Percentiles rank a stretch among this genome's conserved stretches.
Conservation (phyloP, 2,113 vertebrate species). For the Mormyrus lacerda region DNA sequence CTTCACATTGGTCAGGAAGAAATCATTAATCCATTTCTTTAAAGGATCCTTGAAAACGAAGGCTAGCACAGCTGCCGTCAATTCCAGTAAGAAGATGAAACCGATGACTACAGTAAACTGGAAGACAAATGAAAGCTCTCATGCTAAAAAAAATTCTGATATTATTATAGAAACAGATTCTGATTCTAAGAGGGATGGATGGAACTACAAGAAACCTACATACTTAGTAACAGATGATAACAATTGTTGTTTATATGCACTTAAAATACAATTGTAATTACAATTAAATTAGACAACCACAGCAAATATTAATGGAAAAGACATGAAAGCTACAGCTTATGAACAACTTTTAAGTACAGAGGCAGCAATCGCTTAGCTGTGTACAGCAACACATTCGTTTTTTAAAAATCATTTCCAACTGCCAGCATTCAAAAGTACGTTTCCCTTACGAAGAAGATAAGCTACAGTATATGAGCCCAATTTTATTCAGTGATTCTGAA, state of each 20-base stretch:
- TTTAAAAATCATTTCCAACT: background rate
- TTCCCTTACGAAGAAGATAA: background rate
- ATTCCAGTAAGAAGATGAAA: constrained; percentile 85
- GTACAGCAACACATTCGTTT: background rate
- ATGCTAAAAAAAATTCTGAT: background rate
- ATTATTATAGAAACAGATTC: background rate
- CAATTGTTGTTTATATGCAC: background rate
- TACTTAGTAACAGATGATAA: background rate
- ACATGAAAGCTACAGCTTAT: background rate
- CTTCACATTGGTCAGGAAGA: constrained; percentile 81
- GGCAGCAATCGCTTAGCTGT: background rate
- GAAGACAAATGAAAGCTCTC: background rate
- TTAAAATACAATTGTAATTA: background rate
- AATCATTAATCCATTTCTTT: constrained; percentile 74
- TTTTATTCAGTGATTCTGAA: background rate
- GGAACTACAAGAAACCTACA: background rate
- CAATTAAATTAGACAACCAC: background rate
- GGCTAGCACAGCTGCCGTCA: constrained; percentile 74
- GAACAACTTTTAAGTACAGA: background rate
- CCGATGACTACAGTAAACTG: constrained; percentile 86
- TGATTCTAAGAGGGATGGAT: background rate
- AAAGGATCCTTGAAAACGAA: constrained; percentile 88
- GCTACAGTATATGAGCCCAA: background rate
- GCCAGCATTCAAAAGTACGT: background rate
- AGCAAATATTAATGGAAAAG: background rate